Base-by-base conservation (phyloP, 2,797 vertebrate genomes). In the Sibirionetta formosa region DNA sequence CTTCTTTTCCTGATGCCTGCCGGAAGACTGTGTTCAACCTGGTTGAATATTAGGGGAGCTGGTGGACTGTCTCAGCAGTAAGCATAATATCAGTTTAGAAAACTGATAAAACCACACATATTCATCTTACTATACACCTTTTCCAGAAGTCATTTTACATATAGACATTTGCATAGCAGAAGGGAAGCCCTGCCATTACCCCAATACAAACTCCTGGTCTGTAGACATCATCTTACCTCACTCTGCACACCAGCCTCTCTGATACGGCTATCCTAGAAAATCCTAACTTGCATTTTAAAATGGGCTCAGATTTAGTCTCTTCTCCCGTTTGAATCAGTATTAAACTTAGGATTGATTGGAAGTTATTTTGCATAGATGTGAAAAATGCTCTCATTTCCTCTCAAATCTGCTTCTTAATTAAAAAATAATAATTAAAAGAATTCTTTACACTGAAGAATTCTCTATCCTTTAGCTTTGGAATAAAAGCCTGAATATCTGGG, bases 131-230 rank as follows among this genome's bases (percentile, higher is more conserved):
- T 22, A 38, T 14, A 38, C 33, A 23, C 27, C 42, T 61, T 48
- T 14, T 76, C 48, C 33, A 31, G 26, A 48, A 76, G 10, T 76
- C 11, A 10, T 35, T 48, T 31, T 38, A 31, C 26, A 48, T 31
- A 40, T 46, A 46, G n/a, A 46, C 71, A 35, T 35, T 58, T 46
- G 54, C 18, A 58, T 17, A 46, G 63, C 26, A 22, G 33, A 60
- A 35, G 33, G 29, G 11, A 61, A 61, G 11, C 14, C 26, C 8
- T 35, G 0, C 0, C 27, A 4, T 24, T 56, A 26, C 4, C 9
- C 2, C 42, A 10, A 3, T 8, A 3, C 23, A 72, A 65, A 42
- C 9, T 57, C 14, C 29, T 29, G 0, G 1, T n/a, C 46, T 69
- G 14, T 27, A 27, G 76, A 9, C 13, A 89, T 56, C 19, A 17